A percentile compares a stretch with the other conserved stretches of the same genome.
Evolutionary conservation across 2,797 vertebrate species (phyloP).

Genomic region (Hephaestus fuliginosus): DNA sequence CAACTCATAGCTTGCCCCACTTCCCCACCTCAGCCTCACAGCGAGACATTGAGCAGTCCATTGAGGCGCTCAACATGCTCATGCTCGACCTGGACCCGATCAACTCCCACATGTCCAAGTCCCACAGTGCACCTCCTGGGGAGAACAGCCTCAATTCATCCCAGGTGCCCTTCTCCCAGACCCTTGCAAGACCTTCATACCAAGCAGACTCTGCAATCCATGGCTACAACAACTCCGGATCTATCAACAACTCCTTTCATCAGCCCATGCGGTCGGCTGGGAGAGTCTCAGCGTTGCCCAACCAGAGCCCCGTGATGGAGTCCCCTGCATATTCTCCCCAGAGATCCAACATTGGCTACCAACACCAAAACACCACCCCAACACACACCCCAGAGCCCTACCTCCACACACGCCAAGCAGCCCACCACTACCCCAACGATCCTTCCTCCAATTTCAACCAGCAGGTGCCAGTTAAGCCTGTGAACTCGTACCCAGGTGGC

Average conservation of each 20-base stretch:
- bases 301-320: slow-evolving; percentile 81
- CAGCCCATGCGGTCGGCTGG: slow-evolving; percentile 70
- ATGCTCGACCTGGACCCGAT: slow-evolving; percentile 94
- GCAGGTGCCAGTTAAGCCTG: slow-evolving; percentile 73
- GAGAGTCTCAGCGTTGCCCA: slow-evolving; percentile 68
- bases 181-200: slow-evolving; percentile 82
- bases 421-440: slow-evolving; percentile 63
- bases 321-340: slow-evolving; percentile 79
- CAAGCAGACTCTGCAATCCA: slow-evolving; percentile 86
- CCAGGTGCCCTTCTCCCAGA: slow-evolving; percentile 83
- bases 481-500: slow-evolving; percentile 68
- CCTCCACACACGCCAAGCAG: slow-evolving; percentile 64
- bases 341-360: slow-evolving; percentile 71
- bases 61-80: slow-evolving; percentile 95
- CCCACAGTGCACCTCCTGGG: slow-evolving; percentile 89
- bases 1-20: slow-evolving; percentile 88
- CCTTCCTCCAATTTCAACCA: slow-evolving; percentile 73
- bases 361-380: slow-evolving; percentile 76
- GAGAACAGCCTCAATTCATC: slow-evolving; percentile 85
- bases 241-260: slow-evolving; percentile 73
- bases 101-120: slow-evolving; percentile 90
- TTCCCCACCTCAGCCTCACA: slow-evolving; percentile 90
- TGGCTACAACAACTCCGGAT: slow-evolving; percentile 74
- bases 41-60: slow-evolving; percentile 95
- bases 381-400: slow-evolving; percentile 84